Evolutionary conservation across 2,113 vertebrate species (phyloP).

Genomic region (Stegostoma tigrinum): DNA sequence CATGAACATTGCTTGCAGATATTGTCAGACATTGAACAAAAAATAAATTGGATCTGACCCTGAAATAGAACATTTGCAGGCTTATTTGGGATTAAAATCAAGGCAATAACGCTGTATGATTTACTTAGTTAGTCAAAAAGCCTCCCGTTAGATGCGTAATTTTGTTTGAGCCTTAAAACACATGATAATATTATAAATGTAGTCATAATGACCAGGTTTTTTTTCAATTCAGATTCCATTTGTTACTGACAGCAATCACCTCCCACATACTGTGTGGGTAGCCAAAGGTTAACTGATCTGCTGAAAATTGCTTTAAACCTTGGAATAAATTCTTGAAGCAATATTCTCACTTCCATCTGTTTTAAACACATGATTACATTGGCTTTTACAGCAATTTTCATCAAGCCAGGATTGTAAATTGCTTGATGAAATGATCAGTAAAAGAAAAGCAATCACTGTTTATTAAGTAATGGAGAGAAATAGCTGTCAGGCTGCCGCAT

Average conservation of each 20-base stretch:
- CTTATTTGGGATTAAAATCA: neutral
- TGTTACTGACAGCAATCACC: neutral
- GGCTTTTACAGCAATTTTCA: neutral
- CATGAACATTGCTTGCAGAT: neutral
- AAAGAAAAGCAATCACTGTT: neutral
- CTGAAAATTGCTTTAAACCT: slow-evolving; percentile 18
- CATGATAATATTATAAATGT: neutral
- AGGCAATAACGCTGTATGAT: neutral
- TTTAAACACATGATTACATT: slow-evolving; percentile 3
- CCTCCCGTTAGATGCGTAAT: neutral
- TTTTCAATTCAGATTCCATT: neutral
- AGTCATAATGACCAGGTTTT: neutral
- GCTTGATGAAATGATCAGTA: neutral
- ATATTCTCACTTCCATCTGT: slow-evolving; percentile 25
- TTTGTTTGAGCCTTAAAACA: neutral
- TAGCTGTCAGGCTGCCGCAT: neutral
- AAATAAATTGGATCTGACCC: neutral
- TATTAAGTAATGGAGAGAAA: neutral
- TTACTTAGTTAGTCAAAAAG: neutral
- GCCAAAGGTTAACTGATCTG: slow-evolving; percentile 17
- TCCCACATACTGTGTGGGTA: neutral
- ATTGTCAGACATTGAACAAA: neutral
- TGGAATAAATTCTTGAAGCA: slow-evolving; percentile 18
- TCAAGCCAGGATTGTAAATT: neutral
- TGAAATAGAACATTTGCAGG: neutral